Conservation (phyloP, 2,113 vertebrate species). For the Octodon degus region DNA sequence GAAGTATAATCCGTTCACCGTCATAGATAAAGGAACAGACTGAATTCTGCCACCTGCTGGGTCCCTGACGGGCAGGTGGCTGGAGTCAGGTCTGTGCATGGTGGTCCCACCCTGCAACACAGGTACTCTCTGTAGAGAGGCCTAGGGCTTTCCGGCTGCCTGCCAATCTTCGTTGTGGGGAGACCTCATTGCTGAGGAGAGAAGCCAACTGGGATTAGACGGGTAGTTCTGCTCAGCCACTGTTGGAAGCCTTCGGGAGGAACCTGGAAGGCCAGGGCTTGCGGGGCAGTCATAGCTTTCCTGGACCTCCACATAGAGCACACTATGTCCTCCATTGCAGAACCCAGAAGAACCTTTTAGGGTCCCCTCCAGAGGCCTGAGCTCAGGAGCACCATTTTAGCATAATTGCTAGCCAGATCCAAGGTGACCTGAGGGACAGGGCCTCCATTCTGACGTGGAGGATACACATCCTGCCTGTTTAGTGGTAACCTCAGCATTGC, state of each 20-base stretch:
- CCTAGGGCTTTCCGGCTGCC: neutral
- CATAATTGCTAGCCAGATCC: neutral
- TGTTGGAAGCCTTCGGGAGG: neutral
- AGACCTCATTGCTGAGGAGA: neutral
- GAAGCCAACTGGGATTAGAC: neutral
- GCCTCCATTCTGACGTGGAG: neutral
- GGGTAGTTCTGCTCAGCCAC: neutral
- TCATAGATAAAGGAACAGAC: neutral
- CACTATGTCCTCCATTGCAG: fast-evolving
- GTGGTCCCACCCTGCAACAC: fast-evolving
- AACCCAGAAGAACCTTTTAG: neutral
- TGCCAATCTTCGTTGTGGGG: neutral
- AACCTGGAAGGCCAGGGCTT: neutral
- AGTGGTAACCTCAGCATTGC: fast-evolving
- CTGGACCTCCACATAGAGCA: neutral
- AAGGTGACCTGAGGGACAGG: neutral
- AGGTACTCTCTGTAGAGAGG: neutral
- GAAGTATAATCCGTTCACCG: fast-evolving
- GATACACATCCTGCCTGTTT: neutral
- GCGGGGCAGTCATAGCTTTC: fast-evolving
- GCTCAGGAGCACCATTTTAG: neutral
- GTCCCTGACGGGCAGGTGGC: neutral
- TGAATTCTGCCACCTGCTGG: neutral
- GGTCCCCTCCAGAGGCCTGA: neutral
- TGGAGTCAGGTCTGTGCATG: neutral